Percentiles rank a stretch among this genome's conserved stretches.
These are phyloP conservation scores for Sphaerodactylus townsendi DNA, from an alignment of 2,113 vertebrate genomes.

Conservation along the genomic window DNA sequence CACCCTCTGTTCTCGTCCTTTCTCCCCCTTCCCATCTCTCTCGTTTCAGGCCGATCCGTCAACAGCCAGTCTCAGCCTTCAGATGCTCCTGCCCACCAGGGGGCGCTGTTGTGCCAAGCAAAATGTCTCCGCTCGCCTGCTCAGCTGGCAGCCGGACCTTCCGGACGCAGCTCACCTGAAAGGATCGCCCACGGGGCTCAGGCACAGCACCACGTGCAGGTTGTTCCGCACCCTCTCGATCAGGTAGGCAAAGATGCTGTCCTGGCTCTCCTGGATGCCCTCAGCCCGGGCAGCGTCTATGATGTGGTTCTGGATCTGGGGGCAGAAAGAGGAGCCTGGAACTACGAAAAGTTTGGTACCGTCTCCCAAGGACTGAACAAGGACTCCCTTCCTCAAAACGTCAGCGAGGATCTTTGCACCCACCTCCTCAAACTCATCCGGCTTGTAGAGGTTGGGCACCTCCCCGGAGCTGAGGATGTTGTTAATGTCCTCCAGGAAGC, in stretches of 20 bases:
- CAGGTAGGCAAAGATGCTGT: slow-evolving; percentile 84
- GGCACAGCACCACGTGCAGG: slow-evolving; percentile 85
- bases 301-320: slow-evolving; percentile 77
- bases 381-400: too few relatives aligned
- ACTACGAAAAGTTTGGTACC: too few relatives aligned
- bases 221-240: slow-evolving; percentile 86
- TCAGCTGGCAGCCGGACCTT: background rate
- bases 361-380: too few relatives aligned
- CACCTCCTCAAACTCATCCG: slow-evolving; percentile 30
- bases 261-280: slow-evolving; percentile 74
- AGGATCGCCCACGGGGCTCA: slow-evolving; percentile 85
- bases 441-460: slow-evolving; percentile 86
- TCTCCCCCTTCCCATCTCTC: background rate
- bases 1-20: background rate
- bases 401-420: background rate
- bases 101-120: background rate
- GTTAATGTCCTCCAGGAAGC: slow-evolving; percentile 89
- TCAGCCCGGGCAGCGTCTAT: slow-evolving; percentile 77
- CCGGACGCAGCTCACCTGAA: slow-evolving; percentile 77
- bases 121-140: too few relatives aligned
- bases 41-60: background rate
- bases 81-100: background rate
- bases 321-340: too few relatives aligned
- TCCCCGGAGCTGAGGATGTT: slow-evolving; percentile 89
- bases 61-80: too few relatives aligned